Conservation (phyloP, 2,113 vertebrate species). For the Megaceryle maxima region DNA sequence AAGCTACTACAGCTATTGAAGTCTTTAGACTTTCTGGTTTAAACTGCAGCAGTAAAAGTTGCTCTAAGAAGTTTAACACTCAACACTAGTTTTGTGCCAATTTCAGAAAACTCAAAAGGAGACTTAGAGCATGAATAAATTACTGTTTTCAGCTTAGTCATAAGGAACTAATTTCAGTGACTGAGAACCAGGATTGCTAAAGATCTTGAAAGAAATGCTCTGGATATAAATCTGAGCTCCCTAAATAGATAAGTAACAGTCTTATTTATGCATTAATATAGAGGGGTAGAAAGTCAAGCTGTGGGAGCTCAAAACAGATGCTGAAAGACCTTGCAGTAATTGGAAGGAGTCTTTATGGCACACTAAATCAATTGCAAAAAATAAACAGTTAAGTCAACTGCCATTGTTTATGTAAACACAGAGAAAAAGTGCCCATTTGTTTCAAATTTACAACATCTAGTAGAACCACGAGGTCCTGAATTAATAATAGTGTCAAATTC, state of each 20-base stretch:
- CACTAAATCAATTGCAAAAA: neutral
- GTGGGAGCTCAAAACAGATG: neutral
- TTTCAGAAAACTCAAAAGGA: neutral
- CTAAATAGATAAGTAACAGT: neutral
- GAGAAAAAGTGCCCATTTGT: neutral
- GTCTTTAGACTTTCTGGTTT: neutral
- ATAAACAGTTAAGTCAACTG: neutral
- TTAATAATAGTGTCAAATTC: neutral
- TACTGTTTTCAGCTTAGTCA: constrained; percentile 16
- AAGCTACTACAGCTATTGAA: neutral
- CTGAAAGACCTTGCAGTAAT: neutral
- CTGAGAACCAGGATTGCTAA: constrained; percentile 7
- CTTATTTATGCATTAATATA: neutral
- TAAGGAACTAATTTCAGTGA: constrained; percentile 17
- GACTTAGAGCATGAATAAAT: constrained; percentile 18
- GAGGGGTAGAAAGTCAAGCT: neutral
- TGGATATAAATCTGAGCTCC: constrained; percentile 8
- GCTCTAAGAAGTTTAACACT: neutral
- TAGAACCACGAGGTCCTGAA: neutral
- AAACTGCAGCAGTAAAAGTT: neutral
- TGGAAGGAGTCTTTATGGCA: neutral
- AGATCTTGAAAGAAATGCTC: neutral
- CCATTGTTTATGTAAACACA: neutral
- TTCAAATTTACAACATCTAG: neutral
- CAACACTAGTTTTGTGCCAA: neutral